Evolutionary conservation across 2,113 vertebrate species (phyloP).

Genomic region (Bagarius yarrelli): DNA sequence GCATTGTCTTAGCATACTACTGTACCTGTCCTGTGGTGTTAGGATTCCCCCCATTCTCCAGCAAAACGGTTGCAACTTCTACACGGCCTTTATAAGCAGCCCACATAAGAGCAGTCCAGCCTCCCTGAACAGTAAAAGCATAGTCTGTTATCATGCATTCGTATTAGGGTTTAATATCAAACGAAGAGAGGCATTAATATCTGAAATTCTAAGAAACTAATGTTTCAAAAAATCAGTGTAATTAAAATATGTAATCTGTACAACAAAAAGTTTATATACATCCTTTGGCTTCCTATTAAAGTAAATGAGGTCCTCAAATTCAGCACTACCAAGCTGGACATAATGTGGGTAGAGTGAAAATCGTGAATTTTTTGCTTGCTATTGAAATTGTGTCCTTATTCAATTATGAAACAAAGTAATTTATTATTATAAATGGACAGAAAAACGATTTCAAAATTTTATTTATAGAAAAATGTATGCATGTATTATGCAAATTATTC

Average conservation of each 20-base stretch:
- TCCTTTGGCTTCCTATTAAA: background rate
- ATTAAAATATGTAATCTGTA: background rate
- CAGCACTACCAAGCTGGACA: background rate
- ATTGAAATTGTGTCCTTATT: background rate
- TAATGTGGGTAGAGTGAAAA: background rate
- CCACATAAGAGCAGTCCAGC: conserved; percentile 98
- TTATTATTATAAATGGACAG: background rate
- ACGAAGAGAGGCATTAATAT: background rate
- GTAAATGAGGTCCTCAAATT: background rate
- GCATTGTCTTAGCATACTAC: background rate
- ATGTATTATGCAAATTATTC: background rate
- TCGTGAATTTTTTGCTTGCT: background rate
- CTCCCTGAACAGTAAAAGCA: conserved; percentile 74
- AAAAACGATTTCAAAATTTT: background rate
- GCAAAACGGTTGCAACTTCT: conserved; percentile 81
- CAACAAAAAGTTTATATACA: background rate
- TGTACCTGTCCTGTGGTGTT: conserved; percentile 94
- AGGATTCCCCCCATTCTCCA: conserved; percentile 87
- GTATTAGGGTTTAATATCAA: background rate
- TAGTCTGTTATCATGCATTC: background rate
- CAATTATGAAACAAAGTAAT: background rate
- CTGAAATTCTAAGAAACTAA: too few species aligned
- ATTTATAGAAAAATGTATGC: background rate
- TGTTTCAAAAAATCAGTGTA: conserved; percentile 3
- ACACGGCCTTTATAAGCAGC: conserved; percentile 87